These are phyloP conservation scores for Ips typographus DNA, from an alignment of 1,140 invertebrate genomes.

Conservation along the genomic window DNA sequence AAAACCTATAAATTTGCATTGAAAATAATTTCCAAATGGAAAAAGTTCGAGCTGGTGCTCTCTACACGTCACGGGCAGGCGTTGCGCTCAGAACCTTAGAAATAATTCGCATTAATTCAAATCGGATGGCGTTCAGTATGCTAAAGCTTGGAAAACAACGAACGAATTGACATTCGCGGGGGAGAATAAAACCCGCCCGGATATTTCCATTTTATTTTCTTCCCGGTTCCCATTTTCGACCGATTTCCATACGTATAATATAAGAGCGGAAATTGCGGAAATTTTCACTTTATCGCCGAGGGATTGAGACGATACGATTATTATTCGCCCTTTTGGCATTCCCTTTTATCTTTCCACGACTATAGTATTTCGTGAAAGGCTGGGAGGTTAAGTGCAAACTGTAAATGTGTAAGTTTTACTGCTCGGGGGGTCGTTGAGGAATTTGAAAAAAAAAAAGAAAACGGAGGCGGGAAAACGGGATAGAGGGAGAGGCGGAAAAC, in stretches of 20 bases:
- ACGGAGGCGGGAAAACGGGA: background rate
- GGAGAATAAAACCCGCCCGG: conserved; percentile 15
- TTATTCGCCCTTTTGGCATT: background rate
- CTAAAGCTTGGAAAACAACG: conserved; percentile 26
- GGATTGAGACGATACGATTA: conserved; percentile 22
- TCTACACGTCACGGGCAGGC: conserved; percentile 14
- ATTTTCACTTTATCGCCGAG: conserved; percentile 24
- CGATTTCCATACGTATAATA: conserved; percentile 26
- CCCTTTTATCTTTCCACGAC: background rate
- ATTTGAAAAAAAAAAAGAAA: background rate
- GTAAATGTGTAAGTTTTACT: background rate
- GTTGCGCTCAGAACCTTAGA: conserved; percentile 24
- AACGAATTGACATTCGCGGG: conserved; percentile 22
- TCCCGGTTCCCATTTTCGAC: conserved; percentile 16
- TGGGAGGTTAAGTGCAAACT: background rate
- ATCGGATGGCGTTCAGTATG: conserved; percentile 22
- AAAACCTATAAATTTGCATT: too few relatives aligned
- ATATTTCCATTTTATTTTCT: conserved; percentile 33
- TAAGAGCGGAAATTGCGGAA: conserved; percentile 14
- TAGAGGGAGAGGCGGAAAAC: conserved; percentile 15
- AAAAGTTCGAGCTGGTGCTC: background rate
- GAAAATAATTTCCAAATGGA: too few relatives aligned
- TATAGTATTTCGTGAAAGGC: background rate
- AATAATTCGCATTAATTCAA: conserved; percentile 35
- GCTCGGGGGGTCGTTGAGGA: background rate